Conservation (phyloP, 1,140 invertebrate species). For the Heliothis virescens region DNA sequence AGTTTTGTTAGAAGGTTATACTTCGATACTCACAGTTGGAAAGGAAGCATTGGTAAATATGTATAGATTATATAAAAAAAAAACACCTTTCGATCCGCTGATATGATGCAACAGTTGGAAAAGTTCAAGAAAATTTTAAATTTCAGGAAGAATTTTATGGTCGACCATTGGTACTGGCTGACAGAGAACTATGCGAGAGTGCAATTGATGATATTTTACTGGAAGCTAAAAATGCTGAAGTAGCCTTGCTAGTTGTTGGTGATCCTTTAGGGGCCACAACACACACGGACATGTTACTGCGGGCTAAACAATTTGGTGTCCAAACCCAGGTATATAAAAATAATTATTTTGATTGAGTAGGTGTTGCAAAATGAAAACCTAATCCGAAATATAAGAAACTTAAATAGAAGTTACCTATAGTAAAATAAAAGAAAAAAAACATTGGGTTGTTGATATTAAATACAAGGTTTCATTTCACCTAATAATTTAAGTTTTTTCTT, state of each 20-base stretch:
- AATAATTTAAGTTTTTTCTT: no score
- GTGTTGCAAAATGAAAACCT: no score
- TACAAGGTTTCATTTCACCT: no score
- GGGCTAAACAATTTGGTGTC: slow-evolving; percentile 93
- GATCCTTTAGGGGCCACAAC: slow-evolving; percentile 98
- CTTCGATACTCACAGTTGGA: slow-evolving; percentile 96
- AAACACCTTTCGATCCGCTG: neutral
- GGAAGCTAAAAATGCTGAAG: slow-evolving; percentile 90
- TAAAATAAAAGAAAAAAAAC: no score
- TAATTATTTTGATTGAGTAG: neutral
- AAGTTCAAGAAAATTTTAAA: neutral
- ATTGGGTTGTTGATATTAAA: no score
- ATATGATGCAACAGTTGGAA: neutral
- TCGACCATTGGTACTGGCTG: slow-evolving; percentile 93
- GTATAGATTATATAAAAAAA: neutral
- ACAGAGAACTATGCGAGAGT: slow-evolving; percentile 97
- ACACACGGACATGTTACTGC: slow-evolving; percentile 97
- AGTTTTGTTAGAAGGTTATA: slow-evolving; percentile 98
- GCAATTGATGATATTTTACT: slow-evolving; percentile 94
- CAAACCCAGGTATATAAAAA: slow-evolving; percentile 80
- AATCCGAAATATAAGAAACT: no score
- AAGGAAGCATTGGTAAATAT: slow-evolving; percentile 93
- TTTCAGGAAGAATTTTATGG: slow-evolving; percentile 95
- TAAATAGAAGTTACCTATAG: no score
- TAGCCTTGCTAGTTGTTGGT: slow-evolving; percentile 97